phyloP scores from a whole-genome alignment of 2,888 invertebrate genomes.

The Seladonia tumulorum region DNA sequence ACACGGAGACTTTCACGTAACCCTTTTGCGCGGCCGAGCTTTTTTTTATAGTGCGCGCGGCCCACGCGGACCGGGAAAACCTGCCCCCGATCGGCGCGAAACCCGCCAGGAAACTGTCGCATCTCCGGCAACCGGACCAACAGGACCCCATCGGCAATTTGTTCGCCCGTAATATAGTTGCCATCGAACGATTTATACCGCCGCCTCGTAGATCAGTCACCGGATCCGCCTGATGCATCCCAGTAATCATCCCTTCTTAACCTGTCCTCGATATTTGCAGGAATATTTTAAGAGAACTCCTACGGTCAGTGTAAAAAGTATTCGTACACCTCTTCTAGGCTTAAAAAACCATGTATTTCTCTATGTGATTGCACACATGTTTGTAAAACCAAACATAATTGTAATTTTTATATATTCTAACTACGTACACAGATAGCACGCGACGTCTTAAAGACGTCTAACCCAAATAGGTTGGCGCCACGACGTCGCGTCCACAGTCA shows the following conservation, averaged over 20 bases:
- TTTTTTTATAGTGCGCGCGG: too few relatives aligned
- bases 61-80: conserved; percentile 14
- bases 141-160: neutral
- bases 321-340: too few relatives aligned
- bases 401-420: too few relatives aligned
- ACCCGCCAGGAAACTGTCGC: conserved; percentile 8
- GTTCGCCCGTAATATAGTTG: conserved; percentile 5
- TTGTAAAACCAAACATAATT: too few relatives aligned
- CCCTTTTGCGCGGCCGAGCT: conserved; percentile 17
- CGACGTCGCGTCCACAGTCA: too few relatives aligned
- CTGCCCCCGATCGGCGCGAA: neutral
- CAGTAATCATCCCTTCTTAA: neutral
- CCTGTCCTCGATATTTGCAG: neutral
- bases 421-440: too few relatives aligned
- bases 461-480: too few relatives aligned
- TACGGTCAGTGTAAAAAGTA: too few relatives aligned
- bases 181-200: neutral
- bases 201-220: neutral
- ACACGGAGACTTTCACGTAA: conserved; percentile 36
- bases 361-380: too few relatives aligned
- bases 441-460: too few relatives aligned
- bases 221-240: neutral
- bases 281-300: too few relatives aligned
- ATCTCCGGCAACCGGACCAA: neutral
- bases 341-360: too few relatives aligned